Evolutionary conservation across 1,140 invertebrate species (phyloP).

Genomic region (Rhagoletis zephyria): DNA sequence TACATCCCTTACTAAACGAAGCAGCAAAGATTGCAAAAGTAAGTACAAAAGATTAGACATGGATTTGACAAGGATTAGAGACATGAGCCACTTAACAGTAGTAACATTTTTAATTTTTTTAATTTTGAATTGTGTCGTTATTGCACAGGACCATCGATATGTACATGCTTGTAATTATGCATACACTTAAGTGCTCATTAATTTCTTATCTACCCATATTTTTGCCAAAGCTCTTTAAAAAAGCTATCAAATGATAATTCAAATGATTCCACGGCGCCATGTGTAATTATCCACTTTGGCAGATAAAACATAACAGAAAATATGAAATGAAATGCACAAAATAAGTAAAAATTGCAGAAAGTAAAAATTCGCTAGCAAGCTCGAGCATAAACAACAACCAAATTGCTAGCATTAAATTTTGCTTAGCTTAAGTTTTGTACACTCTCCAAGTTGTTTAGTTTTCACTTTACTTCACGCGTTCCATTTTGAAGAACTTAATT

Average conservation of each 20-base stretch:
- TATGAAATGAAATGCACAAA: not conserved
- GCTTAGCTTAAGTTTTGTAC: slow-evolving; percentile 13
- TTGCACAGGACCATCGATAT: too few species aligned
- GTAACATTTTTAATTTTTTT: too few species aligned
- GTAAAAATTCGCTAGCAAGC: not conserved
- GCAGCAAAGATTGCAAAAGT: too few species aligned
- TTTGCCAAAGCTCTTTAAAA: not conserved
- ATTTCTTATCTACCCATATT: not conserved
- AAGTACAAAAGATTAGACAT: too few species aligned
- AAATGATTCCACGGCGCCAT: not conserved
- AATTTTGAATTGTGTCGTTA: too few species aligned
- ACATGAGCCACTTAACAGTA: too few species aligned
- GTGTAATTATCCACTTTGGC: slow-evolving; percentile 22
- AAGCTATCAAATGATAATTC: slow-evolving; percentile 14
- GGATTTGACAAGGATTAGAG: too few species aligned
- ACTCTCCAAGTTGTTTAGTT: not conserved
- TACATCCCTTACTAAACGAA: not conserved
- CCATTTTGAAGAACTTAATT: slow-evolving; percentile 19
- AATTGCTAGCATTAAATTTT: not conserved
- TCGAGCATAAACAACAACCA: not conserved
- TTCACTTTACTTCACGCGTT: not conserved
- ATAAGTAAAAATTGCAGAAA: not conserved
- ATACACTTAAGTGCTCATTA: not conserved
- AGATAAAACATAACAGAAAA: not conserved
- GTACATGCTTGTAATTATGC: not conserved